Evolutionary conservation across 2,888 invertebrate species (phyloP).

Genomic region (Taenaris catops): DNA sequence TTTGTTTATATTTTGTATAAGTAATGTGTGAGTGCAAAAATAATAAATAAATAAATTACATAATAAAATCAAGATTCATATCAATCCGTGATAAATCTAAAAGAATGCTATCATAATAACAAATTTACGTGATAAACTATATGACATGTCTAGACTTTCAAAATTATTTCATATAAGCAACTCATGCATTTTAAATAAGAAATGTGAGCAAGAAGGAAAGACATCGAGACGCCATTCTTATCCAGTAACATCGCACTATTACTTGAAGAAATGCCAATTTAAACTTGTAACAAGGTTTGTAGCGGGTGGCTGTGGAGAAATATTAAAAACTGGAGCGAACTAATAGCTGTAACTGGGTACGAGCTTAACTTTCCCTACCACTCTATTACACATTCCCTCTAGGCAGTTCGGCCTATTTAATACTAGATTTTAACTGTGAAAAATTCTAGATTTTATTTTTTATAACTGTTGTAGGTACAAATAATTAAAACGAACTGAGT

Average conservation of each 20-base stretch:
- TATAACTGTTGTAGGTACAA: no score
- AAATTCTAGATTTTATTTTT: no score
- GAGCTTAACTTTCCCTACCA: slow-evolving; percentile 67
- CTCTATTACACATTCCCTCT: slow-evolving; percentile 43
- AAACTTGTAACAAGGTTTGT: slow-evolving; percentile 77
- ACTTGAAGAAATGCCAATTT: slow-evolving; percentile 77
- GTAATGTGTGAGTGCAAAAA: no score
- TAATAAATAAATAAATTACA: no score
- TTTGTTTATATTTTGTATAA: no score
- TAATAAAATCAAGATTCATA: no score
- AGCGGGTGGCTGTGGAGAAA: slow-evolving; percentile 70
- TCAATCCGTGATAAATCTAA: no score
- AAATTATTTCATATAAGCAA: slow-evolving; percentile 18
- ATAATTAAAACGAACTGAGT: no score
- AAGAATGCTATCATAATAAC: slow-evolving; percentile 1
- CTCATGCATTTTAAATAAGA: slow-evolving; percentile 73
- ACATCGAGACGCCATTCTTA: slow-evolving; percentile 32
- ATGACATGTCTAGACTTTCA: slow-evolving; percentile 10
- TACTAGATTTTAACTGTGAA: no score
- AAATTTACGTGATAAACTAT: slow-evolving; percentile 15
- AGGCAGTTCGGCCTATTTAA: no score
- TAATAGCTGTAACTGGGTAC: slow-evolving; percentile 52
- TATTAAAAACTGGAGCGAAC: slow-evolving; percentile 71
- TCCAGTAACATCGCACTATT: slow-evolving; percentile 66
- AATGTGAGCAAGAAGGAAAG: slow-evolving; percentile 36